Conservation (phyloP, 2,113 vertebrate species). For the Acinonyx jubatus region DNA sequence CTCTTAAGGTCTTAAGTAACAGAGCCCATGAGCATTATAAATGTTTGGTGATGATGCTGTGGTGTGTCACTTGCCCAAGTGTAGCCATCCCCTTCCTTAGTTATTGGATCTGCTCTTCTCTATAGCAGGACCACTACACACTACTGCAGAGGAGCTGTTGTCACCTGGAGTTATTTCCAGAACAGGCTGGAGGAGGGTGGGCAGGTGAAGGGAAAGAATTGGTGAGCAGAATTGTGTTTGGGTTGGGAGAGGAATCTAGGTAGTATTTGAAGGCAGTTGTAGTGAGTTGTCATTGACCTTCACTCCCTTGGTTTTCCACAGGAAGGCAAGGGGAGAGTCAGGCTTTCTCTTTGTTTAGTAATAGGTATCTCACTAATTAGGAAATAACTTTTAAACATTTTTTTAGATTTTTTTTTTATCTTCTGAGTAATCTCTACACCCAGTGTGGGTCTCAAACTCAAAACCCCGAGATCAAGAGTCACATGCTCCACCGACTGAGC, state of each 20-base stretch:
- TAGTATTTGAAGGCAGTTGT: not conserved
- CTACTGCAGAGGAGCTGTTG: not conserved
- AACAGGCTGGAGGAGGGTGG: not conserved
- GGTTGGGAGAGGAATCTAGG: not conserved
- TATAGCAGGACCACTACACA: not conserved
- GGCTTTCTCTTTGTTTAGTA: not conserved
- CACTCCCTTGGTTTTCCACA: not conserved
- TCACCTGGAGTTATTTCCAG: not conserved
- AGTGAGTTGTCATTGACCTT: not conserved
- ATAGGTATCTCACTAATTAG: not conserved
- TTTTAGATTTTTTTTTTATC: not conserved
- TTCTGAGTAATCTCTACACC: not conserved
- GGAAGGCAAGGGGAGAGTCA: not conserved
- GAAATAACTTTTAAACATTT: not conserved
- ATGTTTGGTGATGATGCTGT: not conserved
- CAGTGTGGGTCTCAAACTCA: not conserved
- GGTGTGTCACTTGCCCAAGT: not conserved
- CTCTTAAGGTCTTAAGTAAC: not conserved
- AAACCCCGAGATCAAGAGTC: not conserved
- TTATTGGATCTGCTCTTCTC: not conserved
- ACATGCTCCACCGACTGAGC: not conserved
- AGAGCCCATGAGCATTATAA: not conserved
- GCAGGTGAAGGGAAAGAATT: not conserved
- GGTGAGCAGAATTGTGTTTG: not conserved
- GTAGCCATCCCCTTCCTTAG: constrained; percentile 4